These are phyloP conservation scores for Morpho helenor DNA, from an alignment of 2,888 invertebrate species.

Conservation along the genomic window DNA sequence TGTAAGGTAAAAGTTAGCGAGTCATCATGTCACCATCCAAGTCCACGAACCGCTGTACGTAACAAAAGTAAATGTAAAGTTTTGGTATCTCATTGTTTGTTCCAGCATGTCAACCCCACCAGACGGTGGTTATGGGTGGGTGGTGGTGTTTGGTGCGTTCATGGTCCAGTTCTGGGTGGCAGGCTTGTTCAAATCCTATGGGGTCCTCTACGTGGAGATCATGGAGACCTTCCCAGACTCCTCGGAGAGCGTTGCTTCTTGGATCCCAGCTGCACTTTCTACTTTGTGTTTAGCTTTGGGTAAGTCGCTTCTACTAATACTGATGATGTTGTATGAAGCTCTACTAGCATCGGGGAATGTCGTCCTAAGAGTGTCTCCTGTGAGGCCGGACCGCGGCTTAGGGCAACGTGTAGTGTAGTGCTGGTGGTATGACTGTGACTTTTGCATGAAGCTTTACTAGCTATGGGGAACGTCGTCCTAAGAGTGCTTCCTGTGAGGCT, in stretches of 20 bases:
- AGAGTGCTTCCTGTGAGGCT: too few species aligned
- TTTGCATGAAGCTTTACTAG: too few species aligned
- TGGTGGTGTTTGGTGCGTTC: constrained; percentile 87
- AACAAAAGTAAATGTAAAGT: too few species aligned
- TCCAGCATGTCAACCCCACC: constrained; percentile 58
- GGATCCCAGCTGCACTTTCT: constrained; percentile 89
- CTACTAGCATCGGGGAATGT: too few species aligned
- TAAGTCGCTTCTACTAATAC: constrained; percentile 44
- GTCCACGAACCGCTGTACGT: too few species aligned
- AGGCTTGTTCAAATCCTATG: constrained; percentile 89
- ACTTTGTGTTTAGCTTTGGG: constrained; percentile 87
- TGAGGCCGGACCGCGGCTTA: too few species aligned
- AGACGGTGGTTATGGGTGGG: constrained; percentile 89
- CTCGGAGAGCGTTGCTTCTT: constrained; percentile 86
- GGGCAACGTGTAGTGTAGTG: too few species aligned
- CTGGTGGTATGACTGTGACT: too few species aligned
- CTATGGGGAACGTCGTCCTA: too few species aligned
- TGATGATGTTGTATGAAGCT: not conserved
- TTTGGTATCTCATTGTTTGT: not conserved
- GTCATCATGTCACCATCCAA: too few species aligned
- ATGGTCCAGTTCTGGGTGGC: constrained; percentile 91
- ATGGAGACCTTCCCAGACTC: constrained; percentile 88
- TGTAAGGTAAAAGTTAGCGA: too few species aligned
- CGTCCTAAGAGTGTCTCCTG: too few species aligned
- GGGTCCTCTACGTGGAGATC: constrained; percentile 88